Base-by-base conservation (phyloP, 2,797 vertebrate genomes). In the Triplophysa yarkandensis region DNA sequence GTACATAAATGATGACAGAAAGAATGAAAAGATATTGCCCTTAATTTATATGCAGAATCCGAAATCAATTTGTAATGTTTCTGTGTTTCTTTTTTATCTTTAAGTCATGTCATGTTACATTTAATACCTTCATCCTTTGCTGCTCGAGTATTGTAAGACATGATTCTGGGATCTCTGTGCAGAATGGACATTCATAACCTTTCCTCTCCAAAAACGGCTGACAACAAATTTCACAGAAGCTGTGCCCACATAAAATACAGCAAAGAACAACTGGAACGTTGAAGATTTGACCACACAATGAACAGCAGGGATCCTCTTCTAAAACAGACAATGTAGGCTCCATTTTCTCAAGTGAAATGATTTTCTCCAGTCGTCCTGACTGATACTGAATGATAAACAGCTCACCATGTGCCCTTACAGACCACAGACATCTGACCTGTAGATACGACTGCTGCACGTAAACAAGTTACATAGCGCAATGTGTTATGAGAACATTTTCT, bases 171-270 rank as follows among this genome's bases (percentile, higher is more conserved):
- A 19, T 11, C 30, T 67, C 41, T 34, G 36, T 36, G 52, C 71
- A 74, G 16, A 74, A 32, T 27, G 71, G 71, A 66, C 71, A 74
- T 27, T 74, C 30, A 32, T 7, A 60, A 28, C 57, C 57, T 19
- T 60, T 27, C n/a, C 30, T 79, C 81, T 85, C 82, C 76, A 81
- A 68, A 67, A 83, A 55, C 65, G 55, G 48, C 66, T 41, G 57
- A 65, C 21, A 74, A 66, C 65, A 69, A 19, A 64, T 60, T 36
- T 71, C 62, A 71, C 39, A 58, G 58, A 64, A 76, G 32, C 62
- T 58, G 28, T 52, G 17, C 52, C 28, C 62, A 10, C 71, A 74
- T 23, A 28, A 66, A 58, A 58, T 13, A 66, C 63, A 74, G 28
- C 52, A 58, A 6, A 66, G 39, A 39, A 46, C 58, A 21, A 57